Evolutionary conservation across 2,113 vertebrate genomes (phyloP), one percentile per base, ranked within the genome.

Genomic region (Chrysemys picta): DNA sequence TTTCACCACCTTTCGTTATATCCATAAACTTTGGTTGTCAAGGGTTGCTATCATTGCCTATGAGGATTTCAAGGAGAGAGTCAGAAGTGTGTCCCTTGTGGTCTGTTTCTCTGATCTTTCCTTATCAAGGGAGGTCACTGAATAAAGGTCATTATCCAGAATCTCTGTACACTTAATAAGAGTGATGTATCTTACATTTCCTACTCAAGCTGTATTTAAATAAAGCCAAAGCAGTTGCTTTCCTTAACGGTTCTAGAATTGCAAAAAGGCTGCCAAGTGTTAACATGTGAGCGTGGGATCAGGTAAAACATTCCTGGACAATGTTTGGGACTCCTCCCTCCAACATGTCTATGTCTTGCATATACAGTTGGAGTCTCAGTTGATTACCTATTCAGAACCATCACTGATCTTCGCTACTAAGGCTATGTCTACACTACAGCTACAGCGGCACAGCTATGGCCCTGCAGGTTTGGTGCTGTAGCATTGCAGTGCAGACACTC

Each of bases 301-400:
- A 24, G 29, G 47, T 11, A 45, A 11, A 2, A 12, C 49, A 24
- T 86, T 35, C 50, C 6, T 49, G 56, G 38, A 92, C 35, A 29
- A 42, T 45, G 80, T 45, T 81, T 84, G 52, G 52, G 90, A 38
- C 21, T 92, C 52, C 90, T 82, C 56, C 69, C 0, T 76, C 29
- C 49, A 49, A 25, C 9, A 1, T 3, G 35, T 72, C 29, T 82
- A 2, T 80, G 22, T 47, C 29, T 79, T 78, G 56, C 56, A 62
- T 94, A 88, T 75, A 91, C 84, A 85, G 42, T 49, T 78, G 53
- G 49, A n/a, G 42, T 90, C 5, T 79, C 62, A 25, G 27, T 42
- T 57, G 57, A 87, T 79, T 24, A 52, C 49, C 49, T 42, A 57
- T 82, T 88, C 81, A 84, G 45, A 92, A 91, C 24, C 29, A 87